Percentiles rank a stretch among this genome's conserved stretches.
phyloP scores from a whole-genome alignment of 1,140 invertebrate genomes.

The Cydia fagiglandana region DNA sequence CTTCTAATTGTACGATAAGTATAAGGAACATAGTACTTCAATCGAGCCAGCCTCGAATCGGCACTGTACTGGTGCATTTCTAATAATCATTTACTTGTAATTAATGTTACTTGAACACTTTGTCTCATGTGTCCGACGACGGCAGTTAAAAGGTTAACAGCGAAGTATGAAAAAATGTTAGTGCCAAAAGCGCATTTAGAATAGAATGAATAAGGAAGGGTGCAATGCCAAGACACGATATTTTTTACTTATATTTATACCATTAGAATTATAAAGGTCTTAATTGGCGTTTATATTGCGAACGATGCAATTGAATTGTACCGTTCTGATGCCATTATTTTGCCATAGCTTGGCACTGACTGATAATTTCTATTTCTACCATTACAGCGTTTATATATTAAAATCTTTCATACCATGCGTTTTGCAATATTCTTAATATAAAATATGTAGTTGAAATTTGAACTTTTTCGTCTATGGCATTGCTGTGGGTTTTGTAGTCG shows the following conservation, averaged over 20 bases:
- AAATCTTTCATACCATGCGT: not conserved
- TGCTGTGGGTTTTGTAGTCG: not conserved
- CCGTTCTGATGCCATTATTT: not conserved
- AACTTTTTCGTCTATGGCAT: not conserved
- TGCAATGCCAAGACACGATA: not conserved
- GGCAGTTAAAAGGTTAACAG: not conserved
- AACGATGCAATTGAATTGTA: not conserved
- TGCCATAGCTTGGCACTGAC: constrained; percentile 13
- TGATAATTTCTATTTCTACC: not conserved
- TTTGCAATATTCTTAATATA: not conserved
- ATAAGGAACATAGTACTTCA: no score
- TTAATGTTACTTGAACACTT: no score
- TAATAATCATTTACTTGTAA: no score
- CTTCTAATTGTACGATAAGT: not conserved
- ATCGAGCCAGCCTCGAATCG: no score
- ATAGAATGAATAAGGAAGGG: not conserved
- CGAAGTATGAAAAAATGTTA: not conserved
- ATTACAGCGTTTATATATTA: not conserved
- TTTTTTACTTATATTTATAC: not conserved
- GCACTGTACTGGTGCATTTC: no score
- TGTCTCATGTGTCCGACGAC: no score
- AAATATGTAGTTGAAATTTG: not conserved
- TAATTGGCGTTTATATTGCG: not conserved
- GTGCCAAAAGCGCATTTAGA: not conserved
- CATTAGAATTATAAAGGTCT: not conserved